Evolutionary conservation across 2,113 vertebrate genomes (phyloP).

Genomic region (Phyllostomus hastatus): DNA sequence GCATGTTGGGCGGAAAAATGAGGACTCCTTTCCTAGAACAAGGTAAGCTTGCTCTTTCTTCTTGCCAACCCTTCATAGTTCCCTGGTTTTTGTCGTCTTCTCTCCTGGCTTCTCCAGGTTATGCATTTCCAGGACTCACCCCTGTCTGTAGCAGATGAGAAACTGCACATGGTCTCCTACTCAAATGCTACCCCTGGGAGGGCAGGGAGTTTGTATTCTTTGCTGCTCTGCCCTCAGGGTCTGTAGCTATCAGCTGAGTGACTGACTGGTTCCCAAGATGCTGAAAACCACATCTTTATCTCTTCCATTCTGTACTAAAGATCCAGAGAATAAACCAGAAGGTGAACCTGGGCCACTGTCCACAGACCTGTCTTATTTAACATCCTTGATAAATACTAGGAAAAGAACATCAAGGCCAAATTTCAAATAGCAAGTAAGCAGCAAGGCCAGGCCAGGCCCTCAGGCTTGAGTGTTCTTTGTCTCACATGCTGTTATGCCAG

Average conservation of each 20-base stretch:
- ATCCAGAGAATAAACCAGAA: neutral
- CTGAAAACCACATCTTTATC: neutral
- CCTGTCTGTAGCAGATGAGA: neutral
- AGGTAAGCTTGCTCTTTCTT: neutral
- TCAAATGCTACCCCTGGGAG: neutral
- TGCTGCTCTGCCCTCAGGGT: neutral
- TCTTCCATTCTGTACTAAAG: neutral
- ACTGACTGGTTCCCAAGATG: neutral
- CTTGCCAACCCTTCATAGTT: neutral
- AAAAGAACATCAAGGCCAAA: neutral
- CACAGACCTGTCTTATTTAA: neutral
- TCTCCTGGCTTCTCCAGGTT: neutral
- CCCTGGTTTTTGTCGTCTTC: neutral
- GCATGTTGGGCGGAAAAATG: neutral
- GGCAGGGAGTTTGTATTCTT: neutral
- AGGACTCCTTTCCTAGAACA: neutral
- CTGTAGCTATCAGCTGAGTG: neutral
- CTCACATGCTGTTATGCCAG: neutral
- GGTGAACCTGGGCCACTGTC: neutral
- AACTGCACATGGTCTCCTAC: neutral
- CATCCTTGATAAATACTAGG: neutral
- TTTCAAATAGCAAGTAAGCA: neutral
- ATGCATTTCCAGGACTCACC: neutral
- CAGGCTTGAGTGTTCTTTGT: neutral
- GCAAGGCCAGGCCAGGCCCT: neutral